Conservation (phyloP, 2,888 invertebrate genomes). For the Ectemnius continuus region DNA sequence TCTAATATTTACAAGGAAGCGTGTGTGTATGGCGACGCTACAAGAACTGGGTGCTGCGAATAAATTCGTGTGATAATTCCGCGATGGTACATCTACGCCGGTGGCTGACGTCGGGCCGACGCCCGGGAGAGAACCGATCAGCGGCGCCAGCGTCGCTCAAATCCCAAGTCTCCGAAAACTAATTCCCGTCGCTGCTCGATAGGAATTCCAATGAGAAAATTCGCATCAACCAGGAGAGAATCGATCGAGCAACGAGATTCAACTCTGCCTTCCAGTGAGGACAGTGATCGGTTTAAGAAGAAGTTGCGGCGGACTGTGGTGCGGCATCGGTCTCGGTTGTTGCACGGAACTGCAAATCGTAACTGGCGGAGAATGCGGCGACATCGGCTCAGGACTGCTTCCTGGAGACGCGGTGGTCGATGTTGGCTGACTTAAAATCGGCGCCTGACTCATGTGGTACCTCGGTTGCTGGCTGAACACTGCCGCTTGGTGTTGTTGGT, state of each 20-base stretch:
- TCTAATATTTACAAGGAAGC: not conserved
- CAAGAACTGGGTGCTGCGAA: not conserved
- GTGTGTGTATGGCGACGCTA: not conserved
- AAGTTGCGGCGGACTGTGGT: conserved; percentile 76
- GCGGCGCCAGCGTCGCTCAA: not conserved
- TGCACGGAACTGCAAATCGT: conserved; percentile 76
- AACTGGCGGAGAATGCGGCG: conserved; percentile 76
- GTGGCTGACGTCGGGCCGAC: not conserved
- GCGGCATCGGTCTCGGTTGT: conserved; percentile 73
- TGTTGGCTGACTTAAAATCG: conserved; percentile 64
- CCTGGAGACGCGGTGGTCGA: conserved; percentile 75
- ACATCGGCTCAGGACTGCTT: conserved; percentile 79
- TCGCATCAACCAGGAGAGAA: not conserved
- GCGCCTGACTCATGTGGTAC: conserved; percentile 59
- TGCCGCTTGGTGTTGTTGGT: conserved; percentile 75
- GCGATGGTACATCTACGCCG: conserved; percentile 8
- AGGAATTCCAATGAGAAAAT: no score
- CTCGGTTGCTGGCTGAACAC: conserved; percentile 64
- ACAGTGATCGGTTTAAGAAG: conserved; percentile 76
- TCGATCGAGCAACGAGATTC: conserved; percentile 48
- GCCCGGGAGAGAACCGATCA: conserved; percentile 3
- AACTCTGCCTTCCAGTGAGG: conserved; percentile 74
- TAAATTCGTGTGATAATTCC: not conserved
- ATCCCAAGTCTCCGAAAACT: no score
- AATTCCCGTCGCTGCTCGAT: not conserved